Evolutionary conservation across 2,797 vertebrate genomes (phyloP), one percentile per base, ranked within the genome.

Genomic region (Yasuhikotakia modesta): DNA sequence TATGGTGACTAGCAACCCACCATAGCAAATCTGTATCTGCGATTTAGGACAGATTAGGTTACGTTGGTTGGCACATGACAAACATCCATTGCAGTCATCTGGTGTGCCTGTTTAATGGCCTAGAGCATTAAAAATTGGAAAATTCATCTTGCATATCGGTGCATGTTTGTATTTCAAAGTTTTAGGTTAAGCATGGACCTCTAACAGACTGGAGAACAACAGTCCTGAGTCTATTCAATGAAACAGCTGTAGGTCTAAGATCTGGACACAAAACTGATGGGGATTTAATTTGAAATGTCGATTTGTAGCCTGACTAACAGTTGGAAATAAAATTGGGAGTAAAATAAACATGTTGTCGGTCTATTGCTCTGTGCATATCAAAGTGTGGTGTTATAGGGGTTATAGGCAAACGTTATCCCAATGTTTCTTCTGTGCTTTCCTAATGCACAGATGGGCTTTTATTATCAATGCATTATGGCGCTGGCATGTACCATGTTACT

Each of bases 251-350:
- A 12, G 10, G 17, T 35, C 60, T 30, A 4, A n/a, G 30, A 0
- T 1, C 3, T 27, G 12, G 22, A 24, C 22, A 27, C 12, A 4
- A 24, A 60, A 60, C 2, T 30, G 57, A 2, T 60, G 57, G 48
- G 27, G 3, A 35, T n/a, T 63, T 63, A 1, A 63, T 35, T n/a
- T 16, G 30, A 19, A 35, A n/a, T 35, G 60, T 63, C 27, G 32
- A 61, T 61, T 89, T 86, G 85, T 88, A 35, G 84, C 83, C 72
- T 85, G 82, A 66, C 4, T 70, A 78, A 83, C 72, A 72, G 45
- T 24, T 16, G 3, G 89, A 91, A 80, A 70, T 74, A 86, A 85
- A 60, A 83, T 89, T 90, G 90, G 85, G 85, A 89, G 87, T 86
- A 86, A 86, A 88, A 82, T 10, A 13, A 77, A 64, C 16, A 7